phyloP scores from a whole-genome alignment of 1,140 invertebrate species.

The Halesus radiatus region DNA sequence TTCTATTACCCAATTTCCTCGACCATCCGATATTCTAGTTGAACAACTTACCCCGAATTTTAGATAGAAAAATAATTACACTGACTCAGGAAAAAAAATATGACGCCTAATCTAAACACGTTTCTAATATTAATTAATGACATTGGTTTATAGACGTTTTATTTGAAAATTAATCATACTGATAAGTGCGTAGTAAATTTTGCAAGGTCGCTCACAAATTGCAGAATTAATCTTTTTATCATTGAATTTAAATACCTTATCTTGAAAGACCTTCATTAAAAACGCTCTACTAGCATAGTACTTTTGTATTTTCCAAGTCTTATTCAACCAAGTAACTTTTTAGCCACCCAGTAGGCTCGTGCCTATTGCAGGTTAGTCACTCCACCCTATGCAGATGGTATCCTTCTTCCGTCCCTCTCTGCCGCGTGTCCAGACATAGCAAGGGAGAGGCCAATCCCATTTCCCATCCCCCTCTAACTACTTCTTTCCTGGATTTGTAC shows the following conservation, averaged over 20 bases:
- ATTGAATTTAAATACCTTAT: background rate
- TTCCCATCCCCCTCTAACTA: conserved; percentile 10
- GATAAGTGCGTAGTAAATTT: too few species aligned
- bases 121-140: too few species aligned
- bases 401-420: conserved; percentile 27
- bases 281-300: too few species aligned
- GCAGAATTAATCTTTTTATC: background rate
- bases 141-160: too few species aligned
- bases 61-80: too few species aligned
- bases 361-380: conserved; percentile 27
- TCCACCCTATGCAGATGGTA: conserved; percentile 33
- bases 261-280: background rate
- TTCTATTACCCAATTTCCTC: too few species aligned
- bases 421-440: conserved; percentile 34
- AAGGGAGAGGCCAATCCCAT: conserved; percentile 29
- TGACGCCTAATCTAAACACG: too few species aligned
- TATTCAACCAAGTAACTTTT: background rate
- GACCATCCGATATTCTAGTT: too few species aligned
- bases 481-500: conserved; percentile 23
- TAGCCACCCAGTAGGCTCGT: conserved; percentile 3
- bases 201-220: too few species aligned
- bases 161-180: too few species aligned
- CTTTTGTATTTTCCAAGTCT: background rate
- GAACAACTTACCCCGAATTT: too few species aligned
- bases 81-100: too few species aligned